Evolutionary conservation across 2,888 invertebrate species (phyloP), one percentile per base, ranked within the genome.

Genomic region (Noctua comes): DNA sequence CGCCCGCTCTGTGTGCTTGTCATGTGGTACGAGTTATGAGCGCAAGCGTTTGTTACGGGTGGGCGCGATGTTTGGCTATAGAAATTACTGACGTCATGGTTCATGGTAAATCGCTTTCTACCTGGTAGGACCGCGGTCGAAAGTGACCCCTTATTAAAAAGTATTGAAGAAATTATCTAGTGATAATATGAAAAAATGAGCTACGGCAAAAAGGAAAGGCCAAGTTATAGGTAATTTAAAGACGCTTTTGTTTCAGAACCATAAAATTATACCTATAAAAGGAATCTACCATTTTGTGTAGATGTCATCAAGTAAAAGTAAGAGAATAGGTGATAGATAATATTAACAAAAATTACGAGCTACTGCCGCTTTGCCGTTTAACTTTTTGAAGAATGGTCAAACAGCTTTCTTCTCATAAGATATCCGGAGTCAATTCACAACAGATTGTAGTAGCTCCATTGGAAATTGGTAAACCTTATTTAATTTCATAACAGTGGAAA

Each of bases 1-100:
- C 91, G 79, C 92, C 93, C 91, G 91, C 90, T 90, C 88, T 86
- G 90, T 89, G 88, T 83, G 79, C 70, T 77, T 89, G 87, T 83
- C 8, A 0, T 82, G 75, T 54, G 86, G 86, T 82, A 74, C 76
- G 81, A 78, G 85, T 82, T 75, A 78, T 77, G 84, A 79, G 79
- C 68, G 66, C 2, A 31, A 36, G 51, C 31, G 54, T 57, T 46
- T 66, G 0, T n/a, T 10, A 31, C 11, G 4, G n/a, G 31, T 46
- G n/a, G 11, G 24, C 36, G n/a, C 2, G 16, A 16, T 51, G 10
- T 46, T 54, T 36, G 0, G 21, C 5, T 11, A n/a, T 8, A 18
- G 3, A 36, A 16, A 10, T n/a, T n/a, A n/a, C 36, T 16, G 36
- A n/a, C 6, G 18, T 59, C 6, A 46, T 21, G 0, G 0, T 57